phyloP scores from a whole-genome alignment of 2,888 invertebrate species.

The Hirtodrosophila confusa region DNA sequence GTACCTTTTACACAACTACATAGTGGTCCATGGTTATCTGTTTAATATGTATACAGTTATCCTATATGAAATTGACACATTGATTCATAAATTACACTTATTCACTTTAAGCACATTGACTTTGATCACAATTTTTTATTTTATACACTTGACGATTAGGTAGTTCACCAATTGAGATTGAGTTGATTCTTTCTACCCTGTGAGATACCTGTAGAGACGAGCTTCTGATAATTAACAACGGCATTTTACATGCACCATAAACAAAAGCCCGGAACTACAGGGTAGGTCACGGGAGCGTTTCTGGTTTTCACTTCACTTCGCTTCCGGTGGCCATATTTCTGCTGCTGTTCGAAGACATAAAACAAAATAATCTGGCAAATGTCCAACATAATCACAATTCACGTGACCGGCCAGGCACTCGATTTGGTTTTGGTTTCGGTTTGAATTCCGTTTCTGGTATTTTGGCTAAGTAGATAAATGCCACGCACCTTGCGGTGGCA shows the following conservation, averaged over 20 bases:
- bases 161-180: too few relatives aligned
- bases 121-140: neutral
- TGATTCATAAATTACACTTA: too few relatives aligned
- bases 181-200: slow-evolving; percentile 87
- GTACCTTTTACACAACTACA: too few relatives aligned
- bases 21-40: too few relatives aligned
- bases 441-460: slow-evolving; percentile 7
- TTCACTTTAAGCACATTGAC: too few relatives aligned
- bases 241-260: slow-evolving; percentile 86
- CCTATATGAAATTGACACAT: too few relatives aligned
- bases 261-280: slow-evolving; percentile 99
- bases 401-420: slow-evolving; percentile 3
- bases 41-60: too few relatives aligned
- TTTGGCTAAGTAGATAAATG: slow-evolving; percentile 54
- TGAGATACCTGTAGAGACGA: slow-evolving; percentile 99
- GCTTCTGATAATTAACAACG: slow-evolving; percentile 91
- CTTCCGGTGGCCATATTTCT: neutral
- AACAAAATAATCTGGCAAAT: slow-evolving; percentile 46
- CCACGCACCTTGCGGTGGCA: slow-evolving; percentile 44
- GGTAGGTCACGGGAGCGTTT: slow-evolving; percentile 97
- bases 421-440: slow-evolving; percentile 8
- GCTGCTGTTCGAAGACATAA: slow-evolving; percentile 26
- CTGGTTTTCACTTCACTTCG: slow-evolving; percentile 23
- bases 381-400: slow-evolving; percentile 25
- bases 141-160: neutral